Evolutionary conservation across 2,113 vertebrate species (phyloP).

Genomic region (Xenotilapia caudafasciata): DNA sequence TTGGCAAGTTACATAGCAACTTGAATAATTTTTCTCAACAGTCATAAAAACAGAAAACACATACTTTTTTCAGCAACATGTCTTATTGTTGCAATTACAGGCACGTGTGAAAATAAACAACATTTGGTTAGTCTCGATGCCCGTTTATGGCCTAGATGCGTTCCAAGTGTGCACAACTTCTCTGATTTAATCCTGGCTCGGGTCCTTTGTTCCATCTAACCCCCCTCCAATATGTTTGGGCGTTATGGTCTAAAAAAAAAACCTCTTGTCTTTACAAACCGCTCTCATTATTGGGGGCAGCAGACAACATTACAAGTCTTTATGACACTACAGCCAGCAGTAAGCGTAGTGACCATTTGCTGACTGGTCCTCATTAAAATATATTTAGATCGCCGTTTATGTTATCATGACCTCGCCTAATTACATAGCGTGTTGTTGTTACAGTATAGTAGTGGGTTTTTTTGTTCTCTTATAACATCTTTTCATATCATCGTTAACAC

Average conservation of each 20-base stretch:
- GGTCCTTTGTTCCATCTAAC: not conserved
- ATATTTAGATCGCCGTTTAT: not conserved
- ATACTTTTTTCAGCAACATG: not conserved
- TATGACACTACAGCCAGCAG: not conserved
- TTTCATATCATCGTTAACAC: not conserved
- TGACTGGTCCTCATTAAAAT: not conserved
- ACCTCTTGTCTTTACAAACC: not conserved
- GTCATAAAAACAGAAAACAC: not conserved
- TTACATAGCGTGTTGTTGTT: not conserved
- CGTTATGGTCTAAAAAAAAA: not conserved
- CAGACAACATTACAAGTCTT: constrained; percentile 14
- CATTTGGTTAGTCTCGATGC: not conserved
- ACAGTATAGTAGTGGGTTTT: rapidly evolving
- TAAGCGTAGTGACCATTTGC: not conserved
- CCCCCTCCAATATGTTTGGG: not conserved
- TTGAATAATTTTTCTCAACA: not conserved
- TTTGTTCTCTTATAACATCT: not conserved
- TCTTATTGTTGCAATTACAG: not conserved
- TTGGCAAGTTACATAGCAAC: constrained; percentile 1
- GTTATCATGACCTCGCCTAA: not conserved
- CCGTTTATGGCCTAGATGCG: not conserved
- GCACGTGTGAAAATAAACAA: not conserved
- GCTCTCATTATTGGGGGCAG: not conserved
- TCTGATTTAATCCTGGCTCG: not conserved
- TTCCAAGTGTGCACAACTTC: not conserved